Evolutionary conservation across 2,797 vertebrate genomes (phyloP), one percentile per base, ranked within the genome.

Genomic region (Erithacus rubecula): DNA sequence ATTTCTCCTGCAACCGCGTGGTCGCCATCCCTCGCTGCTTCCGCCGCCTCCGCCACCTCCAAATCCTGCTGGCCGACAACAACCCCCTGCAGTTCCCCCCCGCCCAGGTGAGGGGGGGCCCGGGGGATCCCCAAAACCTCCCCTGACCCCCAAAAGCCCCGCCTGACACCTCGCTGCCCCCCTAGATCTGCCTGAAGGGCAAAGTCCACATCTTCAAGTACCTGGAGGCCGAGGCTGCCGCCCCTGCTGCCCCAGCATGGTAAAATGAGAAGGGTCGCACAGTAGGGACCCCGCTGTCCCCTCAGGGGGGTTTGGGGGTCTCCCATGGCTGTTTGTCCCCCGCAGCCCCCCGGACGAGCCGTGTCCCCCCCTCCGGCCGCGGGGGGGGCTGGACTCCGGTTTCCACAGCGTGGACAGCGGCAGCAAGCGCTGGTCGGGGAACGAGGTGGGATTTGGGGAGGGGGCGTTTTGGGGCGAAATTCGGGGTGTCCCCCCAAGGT

Each of bases 1-100:
- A 99, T 71, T 98, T 99, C 90, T 99, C 99, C 84, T 99, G 99
- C 95, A 99, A 99, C 96, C 98, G 98, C 5, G 97, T 99, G 74
- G 97, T 98, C 53, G 96, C 96, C 8, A 98, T 99, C 19, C 99
- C 99, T 1, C 95, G 99, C 94, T 99, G 98, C 97, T 99, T 98
- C 98, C 98, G 99, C 14, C 98, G 98, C 91, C 98, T 99, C 14
- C 98, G 98, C 11, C 98, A 99, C 82, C 98, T 99, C 22, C 99
- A 99, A 92, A 97, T 96, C 95, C 98, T 99, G 94, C 74, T 97
- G 7, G 97, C 99, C 49, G 99, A 99, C 96, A 99, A 98, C 98
- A 99, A 99, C 92, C 99, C 99, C 3, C 96, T 99, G 60, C 99
- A 98, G 78, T 98, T 98, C 93, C 99, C 99, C 0, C 99, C 99